These are phyloP conservation scores for Branchellion lobata DNA, from an alignment of 2,888 invertebrate species.

Conservation along the genomic window DNA sequence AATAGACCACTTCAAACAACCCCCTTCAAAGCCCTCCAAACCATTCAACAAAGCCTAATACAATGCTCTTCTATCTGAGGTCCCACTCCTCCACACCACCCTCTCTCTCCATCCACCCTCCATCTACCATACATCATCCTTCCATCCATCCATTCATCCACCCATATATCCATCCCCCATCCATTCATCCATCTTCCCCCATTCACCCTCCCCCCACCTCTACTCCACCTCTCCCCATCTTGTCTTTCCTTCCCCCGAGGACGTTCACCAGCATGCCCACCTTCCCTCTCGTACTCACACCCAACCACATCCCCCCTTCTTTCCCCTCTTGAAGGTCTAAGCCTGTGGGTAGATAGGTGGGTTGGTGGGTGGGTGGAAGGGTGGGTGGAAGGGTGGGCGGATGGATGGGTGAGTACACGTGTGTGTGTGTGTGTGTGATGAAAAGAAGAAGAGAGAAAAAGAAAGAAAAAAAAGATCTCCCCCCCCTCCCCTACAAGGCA, in stretches of 20 bases:
- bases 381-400: too few species aligned
- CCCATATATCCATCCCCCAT: not conserved
- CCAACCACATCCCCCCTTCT: constrained; percentile 32
- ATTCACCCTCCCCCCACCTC: not conserved
- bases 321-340: not conserved
- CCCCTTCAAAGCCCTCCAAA: not conserved
- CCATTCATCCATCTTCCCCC: constrained; percentile 2
- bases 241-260: not conserved
- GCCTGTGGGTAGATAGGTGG: constrained; percentile 6
- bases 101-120: constrained; percentile 18
- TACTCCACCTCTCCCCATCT: constrained; percentile 5
- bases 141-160: constrained; percentile 14
- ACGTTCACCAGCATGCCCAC: constrained; percentile 19
- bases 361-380: too few species aligned
- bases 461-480: too few species aligned
- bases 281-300: constrained; percentile 14
- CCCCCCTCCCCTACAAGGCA: too few species aligned
- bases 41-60: not conserved
- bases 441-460: not conserved
- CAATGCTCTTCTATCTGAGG: not conserved
- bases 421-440: not conserved
- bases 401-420: too few species aligned
- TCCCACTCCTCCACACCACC: not conserved
- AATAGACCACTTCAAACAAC: not conserved
- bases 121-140: not conserved